These are phyloP conservation scores for Bombus huntii DNA, from an alignment of 1,140 invertebrate species.

Conservation along the genomic window DNA sequence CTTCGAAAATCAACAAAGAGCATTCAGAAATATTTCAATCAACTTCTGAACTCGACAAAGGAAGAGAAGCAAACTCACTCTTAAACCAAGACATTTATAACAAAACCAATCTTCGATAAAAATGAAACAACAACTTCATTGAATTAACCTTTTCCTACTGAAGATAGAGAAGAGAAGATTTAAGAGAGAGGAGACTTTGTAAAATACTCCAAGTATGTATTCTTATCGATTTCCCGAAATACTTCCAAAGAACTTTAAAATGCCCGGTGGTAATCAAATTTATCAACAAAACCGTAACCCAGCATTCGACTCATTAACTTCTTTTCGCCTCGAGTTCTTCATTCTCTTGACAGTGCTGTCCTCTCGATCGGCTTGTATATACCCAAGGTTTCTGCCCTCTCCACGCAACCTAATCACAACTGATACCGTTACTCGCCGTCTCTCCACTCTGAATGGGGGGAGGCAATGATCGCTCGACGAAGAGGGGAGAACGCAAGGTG, in stretches of 20 bases:
- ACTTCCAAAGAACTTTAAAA: not conserved
- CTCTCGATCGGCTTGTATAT: conserved; percentile 60
- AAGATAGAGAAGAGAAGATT: not conserved
- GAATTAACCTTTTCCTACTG: not conserved
- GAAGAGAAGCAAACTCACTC: not conserved
- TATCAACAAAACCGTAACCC: not conserved
- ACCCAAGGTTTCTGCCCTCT: conserved; percentile 46
- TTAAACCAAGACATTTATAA: not conserved
- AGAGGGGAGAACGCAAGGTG: conserved; percentile 25
- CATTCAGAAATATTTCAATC: not conserved
- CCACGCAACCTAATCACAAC: conserved; percentile 65
- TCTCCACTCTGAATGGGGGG: conserved; percentile 21
- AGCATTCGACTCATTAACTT: not conserved
- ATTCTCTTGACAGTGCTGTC: conserved; percentile 55
- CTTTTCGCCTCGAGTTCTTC: not conserved
- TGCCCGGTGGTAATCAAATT: not conserved
- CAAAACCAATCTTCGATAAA: not conserved
- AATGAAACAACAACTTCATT: not conserved
- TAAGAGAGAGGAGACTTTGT: no score
- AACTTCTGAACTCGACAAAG: not conserved
- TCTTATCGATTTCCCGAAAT: not conserved
- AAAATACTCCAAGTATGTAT: not conserved
- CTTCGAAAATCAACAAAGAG: not conserved
- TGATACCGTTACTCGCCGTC: conserved; percentile 70
- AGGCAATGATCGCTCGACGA: not conserved